Percentiles rank a stretch among this genome's conserved stretches.
Conservation (phyloP, 2,113 vertebrate genomes). For the Ceyx cyanopectus region DNA sequence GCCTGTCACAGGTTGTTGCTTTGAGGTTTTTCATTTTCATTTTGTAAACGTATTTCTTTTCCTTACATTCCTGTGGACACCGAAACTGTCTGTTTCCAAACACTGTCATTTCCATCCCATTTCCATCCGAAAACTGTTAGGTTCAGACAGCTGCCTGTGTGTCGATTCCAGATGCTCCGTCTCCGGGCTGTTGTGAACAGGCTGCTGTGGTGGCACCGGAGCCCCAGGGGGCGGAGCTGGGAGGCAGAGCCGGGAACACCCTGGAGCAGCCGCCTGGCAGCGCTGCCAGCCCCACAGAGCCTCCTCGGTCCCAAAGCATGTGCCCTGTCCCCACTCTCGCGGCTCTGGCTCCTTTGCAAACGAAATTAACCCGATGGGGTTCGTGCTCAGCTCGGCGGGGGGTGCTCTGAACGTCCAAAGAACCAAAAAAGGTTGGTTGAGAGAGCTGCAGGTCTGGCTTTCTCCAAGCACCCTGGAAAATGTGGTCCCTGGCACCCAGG, state of each 20-base stretch:
- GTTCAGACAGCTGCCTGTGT: conserved; percentile 1
- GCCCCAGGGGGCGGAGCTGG: background rate
- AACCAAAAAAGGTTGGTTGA: background rate
- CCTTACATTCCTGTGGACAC: background rate
- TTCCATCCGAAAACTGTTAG: conserved; percentile 30
- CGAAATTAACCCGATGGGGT: conserved; percentile 59
- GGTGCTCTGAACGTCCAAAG: conserved; percentile 22
- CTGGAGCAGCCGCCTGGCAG: background rate
- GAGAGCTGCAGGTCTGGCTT: background rate
- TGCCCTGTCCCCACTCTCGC: background rate
- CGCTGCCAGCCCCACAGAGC: accelerated
- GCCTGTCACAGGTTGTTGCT: background rate
- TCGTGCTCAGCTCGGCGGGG: conserved; percentile 1
- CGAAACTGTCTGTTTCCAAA: conserved; percentile 2
- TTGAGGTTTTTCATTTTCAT: background rate
- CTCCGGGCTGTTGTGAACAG: background rate
- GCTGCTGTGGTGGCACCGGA: background rate
- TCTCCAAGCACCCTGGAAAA: accelerated
- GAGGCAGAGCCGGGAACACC: background rate
- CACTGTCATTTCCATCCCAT: background rate
- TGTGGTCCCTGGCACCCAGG: accelerated
- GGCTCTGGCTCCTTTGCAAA: background rate
- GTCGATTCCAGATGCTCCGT: background rate
- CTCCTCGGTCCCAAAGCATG: background rate
- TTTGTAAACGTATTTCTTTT: background rate